Conservation (phyloP, 2,113 vertebrate genomes). For the Corynorhinus townsendii region DNA sequence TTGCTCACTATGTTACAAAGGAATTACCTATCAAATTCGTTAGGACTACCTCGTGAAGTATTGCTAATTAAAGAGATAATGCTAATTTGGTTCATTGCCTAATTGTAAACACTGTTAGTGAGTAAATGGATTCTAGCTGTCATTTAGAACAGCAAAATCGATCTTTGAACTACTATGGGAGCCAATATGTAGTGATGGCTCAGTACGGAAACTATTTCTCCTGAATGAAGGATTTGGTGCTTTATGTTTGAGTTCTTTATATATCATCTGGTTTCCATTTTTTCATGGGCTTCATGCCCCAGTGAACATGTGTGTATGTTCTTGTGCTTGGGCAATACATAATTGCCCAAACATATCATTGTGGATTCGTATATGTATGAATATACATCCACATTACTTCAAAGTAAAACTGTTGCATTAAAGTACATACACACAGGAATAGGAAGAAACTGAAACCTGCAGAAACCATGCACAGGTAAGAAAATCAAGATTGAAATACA, state of each 20-base stretch:
- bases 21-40: background rate
- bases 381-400: background rate
- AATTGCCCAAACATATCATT: background rate
- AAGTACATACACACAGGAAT: background rate
- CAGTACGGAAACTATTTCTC: background rate
- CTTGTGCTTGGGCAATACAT: background rate
- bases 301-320: background rate
- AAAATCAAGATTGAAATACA: background rate
- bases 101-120: background rate
- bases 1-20: background rate
- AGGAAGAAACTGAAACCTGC: background rate
- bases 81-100: background rate
- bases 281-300: background rate
- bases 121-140: background rate
- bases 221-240: slow-evolving; percentile 2
- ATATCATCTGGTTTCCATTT: slow-evolving; percentile 39
- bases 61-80: background rate
- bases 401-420: background rate
- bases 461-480: background rate
- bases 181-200: background rate
- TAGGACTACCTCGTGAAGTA: background rate
- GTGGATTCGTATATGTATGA: background rate
- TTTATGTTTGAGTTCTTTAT: slow-evolving; percentile 18
- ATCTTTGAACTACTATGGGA: background rate
- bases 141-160: background rate